Base-by-base conservation (phyloP, 2,888 invertebrate species). In the Acheta domesticus region DNA sequence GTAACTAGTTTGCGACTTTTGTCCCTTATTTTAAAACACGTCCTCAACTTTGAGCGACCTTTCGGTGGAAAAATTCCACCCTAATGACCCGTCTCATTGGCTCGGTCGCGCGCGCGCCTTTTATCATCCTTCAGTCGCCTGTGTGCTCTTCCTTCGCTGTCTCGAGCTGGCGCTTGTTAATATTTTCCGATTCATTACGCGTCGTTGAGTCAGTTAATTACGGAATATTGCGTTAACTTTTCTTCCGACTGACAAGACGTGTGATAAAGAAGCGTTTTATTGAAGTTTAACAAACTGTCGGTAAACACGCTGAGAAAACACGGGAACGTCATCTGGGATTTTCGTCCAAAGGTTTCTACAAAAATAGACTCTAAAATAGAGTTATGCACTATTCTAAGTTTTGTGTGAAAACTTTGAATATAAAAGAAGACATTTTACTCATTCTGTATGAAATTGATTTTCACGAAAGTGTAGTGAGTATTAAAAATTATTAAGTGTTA, bases 1-100 rank as follows among this genome's bases (percentile, higher is more conserved):
- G 62, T 62, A 62, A 62, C 62, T 62, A 62, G 62, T 62, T 62
- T 62, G 62, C 62, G 62, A 62, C 62, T 62, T 62, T 62, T 62
- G 62, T 62, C 62, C 62, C 62, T 62, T 62, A 62, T 62, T 62
- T 62, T 62, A 62, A 62, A 62, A 62, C 62, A 62, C 62, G 62
- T n/a, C n/a, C 62, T 62, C 62, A 62, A 62, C 62, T 62, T 62
- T 12, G 16, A n/a, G 62, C 14, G 62, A 62, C 62, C n/a, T 62
- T 62, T 62, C n/a, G 62, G n/a, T 36, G 36, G 62, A 62, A 62
- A 62, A 62, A 62, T 62, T 62, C 14, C n/a, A 36, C n/a, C 62
- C 62, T 62, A 62, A 62, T 62, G 62, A 62, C 62, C 62, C 62
- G 62, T 19, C 62, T 62, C 62, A 62, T 62, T 62, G 62, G 36